A percentile compares a stretch with the other conserved stretches of the same genome.
phyloP scores from a whole-genome alignment of 2,888 invertebrate species.

The Heliconius cydno region DNA sequence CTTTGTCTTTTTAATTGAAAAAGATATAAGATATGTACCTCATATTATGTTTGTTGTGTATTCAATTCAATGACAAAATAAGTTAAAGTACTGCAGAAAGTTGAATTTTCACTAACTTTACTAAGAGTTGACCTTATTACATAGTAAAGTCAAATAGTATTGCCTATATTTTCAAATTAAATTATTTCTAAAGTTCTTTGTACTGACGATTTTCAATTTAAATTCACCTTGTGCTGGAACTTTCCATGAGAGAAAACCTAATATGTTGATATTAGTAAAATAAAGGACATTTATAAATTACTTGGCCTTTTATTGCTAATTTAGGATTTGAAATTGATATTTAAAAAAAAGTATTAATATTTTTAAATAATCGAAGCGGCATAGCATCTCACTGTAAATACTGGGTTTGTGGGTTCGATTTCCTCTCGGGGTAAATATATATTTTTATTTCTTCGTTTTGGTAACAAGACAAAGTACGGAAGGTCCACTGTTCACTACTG shows the following conservation, averaged over 20 bases:
- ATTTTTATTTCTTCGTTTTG: too few species aligned
- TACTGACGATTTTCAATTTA: slow-evolving; percentile 7
- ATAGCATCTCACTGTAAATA: too few species aligned
- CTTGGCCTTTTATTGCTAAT: not conserved
- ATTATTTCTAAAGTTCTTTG: not conserved
- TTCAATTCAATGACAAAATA: not conserved
- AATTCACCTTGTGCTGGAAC: not conserved
- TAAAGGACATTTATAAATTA: not conserved
- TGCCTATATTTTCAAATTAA: not conserved
- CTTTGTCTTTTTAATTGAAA: too few species aligned
- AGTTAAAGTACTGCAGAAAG: not conserved
- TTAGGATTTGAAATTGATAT: not conserved
- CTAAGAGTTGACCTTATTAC: slow-evolving; percentile 2
- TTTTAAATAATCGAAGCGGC: too few species aligned
- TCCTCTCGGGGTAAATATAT: too few species aligned
- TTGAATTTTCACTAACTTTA: not conserved
- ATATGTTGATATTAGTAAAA: not conserved
- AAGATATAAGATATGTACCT: too few species aligned
- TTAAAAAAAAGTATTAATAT: too few species aligned
- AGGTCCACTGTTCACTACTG: too few species aligned
- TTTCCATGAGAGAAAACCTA: not conserved
- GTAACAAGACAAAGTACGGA: too few species aligned
- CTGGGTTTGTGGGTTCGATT: too few species aligned
- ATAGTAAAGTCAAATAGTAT: slow-evolving; percentile 7
- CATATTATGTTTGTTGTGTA: too few species aligned